A percentile compares a stretch with the other conserved stretches of the same genome.
Conservation (phyloP, 1,140 invertebrate genomes). For the Psix sp. region DNA sequence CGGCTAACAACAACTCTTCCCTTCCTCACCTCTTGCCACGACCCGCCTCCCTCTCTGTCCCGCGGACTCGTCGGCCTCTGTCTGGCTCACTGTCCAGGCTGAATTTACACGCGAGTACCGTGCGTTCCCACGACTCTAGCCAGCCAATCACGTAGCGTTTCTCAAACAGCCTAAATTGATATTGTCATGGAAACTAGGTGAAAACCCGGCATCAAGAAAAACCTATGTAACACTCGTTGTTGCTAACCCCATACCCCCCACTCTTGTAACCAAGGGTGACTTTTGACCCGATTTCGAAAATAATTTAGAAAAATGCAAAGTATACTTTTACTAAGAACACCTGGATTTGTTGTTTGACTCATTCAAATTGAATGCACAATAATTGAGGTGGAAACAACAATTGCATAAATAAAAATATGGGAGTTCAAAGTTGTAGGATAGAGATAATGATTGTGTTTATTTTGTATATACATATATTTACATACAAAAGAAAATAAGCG, state of each 20-base stretch:
- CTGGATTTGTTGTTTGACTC: too few species aligned
- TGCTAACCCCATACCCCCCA: conserved; percentile 8
- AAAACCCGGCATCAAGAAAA: conserved; percentile 38
- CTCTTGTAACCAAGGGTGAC: too few species aligned
- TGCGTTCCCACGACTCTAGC: conserved; percentile 64
- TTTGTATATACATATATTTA: too few species aligned
- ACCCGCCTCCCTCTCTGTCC: not conserved
- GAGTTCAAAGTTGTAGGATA: too few species aligned
- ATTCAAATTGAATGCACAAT: too few species aligned
- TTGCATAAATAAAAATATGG: too few species aligned
- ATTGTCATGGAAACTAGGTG: conserved; percentile 55
- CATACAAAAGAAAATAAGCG: too few species aligned
- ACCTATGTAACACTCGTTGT: conserved; percentile 10
- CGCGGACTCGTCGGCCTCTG: conserved; percentile 11
- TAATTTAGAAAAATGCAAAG: too few species aligned
- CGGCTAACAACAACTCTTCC: conserved; percentile 25
- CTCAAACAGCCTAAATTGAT: conserved; percentile 58
- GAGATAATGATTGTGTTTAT: too few species aligned
- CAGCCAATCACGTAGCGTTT: conserved; percentile 36
- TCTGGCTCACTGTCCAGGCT: conserved; percentile 48
- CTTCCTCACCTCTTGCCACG: conserved; percentile 1
- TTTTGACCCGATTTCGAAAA: too few species aligned
- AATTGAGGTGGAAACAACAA: too few species aligned
- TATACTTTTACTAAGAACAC: too few species aligned
- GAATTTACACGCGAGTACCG: conserved; percentile 64